Evolutionary conservation across 2,888 invertebrate genomes (phyloP), one percentile per base, ranked within the genome.

Genomic region (Notodonta ziczac): DNA sequence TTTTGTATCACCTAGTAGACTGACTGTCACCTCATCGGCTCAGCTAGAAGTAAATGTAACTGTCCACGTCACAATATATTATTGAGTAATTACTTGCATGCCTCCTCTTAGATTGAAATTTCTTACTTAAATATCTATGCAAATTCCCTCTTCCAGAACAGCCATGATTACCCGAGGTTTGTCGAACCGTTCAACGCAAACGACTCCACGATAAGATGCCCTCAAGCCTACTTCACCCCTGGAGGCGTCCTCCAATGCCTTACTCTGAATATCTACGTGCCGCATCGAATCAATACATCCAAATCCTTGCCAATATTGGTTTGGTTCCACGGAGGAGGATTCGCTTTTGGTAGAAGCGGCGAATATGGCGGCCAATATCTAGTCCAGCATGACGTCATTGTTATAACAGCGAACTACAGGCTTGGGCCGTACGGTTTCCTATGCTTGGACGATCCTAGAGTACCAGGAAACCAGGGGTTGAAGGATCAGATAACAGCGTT

Each of bases 281-380:
- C 85, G 24, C 72, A 79, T 7, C 65, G 59, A 5, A 75, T 76
- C 10, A 74, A 61, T 2, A 42, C 56, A 9, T 66, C 44, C 13
- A 69, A 74, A 14, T 67, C 59, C 12, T 62, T 86, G 0, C 87
- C 91, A 24, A 81, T 91, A 4, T 69, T 89, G 3, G 85, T 91
- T 2, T 91, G 87, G 87, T 87, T 91, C 62, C 76, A 88, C 32
- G 90, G 91, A 16, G 91, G 91, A 7, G 85, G 83, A 0, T 88
- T 89, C 24, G 58, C 72, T 0, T 65, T 74, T 0, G 90, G 91
- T 0, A 83, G 77, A 12, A 84, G 81, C 5, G 81, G 80, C 0
- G 75, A 83, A 62, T 85, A 83, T 46, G 85, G 81, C 4, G 83
- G 85, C 13, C 81, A 77, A 68, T 82, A 82, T 75, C 77, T 87